Conservation (phyloP, 2,888 invertebrate species). For the Dysmachus trigonus region DNA sequence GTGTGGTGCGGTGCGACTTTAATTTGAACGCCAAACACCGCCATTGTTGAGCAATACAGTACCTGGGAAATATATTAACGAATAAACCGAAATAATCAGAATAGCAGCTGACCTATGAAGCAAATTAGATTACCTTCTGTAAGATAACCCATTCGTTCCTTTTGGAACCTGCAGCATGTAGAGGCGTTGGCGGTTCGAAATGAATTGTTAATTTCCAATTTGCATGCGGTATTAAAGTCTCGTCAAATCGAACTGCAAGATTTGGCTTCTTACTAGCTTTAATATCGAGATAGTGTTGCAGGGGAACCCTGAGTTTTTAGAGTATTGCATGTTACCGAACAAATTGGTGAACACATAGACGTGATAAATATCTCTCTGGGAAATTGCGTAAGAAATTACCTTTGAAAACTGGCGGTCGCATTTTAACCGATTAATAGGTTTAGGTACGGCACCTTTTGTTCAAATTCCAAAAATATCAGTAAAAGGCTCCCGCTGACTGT, state of each 20-base stretch:
- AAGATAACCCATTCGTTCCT: neutral
- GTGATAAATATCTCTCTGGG: neutral
- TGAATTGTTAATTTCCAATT: constrained; percentile 3
- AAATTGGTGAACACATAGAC: neutral
- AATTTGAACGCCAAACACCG: neutral
- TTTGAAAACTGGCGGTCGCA: neutral
- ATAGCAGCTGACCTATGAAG: neutral
- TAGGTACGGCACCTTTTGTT: neutral
- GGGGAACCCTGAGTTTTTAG: neutral
- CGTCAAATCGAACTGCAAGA: neutral
- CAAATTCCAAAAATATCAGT: neutral
- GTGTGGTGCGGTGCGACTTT: neutral
- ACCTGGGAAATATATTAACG: neutral
- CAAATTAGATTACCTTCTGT: neutral
- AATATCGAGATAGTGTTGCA: neutral
- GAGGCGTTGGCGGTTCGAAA: constrained; percentile 16
- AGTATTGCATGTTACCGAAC: neutral
- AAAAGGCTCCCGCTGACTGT: neutral
- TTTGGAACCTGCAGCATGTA: neutral
- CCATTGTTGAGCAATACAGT: neutral
- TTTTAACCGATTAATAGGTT: neutral
- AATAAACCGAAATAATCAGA: neutral
- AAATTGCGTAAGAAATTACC: neutral
- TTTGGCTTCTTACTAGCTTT: neutral
- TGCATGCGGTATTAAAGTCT: neutral